Base-by-base conservation (phyloP, 1,140 invertebrate species). In the Cyphomyrmex costatus region DNA sequence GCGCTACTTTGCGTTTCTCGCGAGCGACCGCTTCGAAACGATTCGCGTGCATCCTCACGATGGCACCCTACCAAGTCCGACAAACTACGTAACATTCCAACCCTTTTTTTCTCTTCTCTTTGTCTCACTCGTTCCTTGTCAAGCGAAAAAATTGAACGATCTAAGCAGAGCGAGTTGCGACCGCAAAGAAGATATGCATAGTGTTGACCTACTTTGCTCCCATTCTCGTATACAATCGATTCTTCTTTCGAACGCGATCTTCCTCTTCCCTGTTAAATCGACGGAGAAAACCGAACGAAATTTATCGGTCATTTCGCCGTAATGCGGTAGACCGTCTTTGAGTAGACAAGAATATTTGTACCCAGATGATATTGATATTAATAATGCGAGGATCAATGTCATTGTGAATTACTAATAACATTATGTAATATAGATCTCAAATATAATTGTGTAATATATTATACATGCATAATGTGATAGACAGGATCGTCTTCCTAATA, bases 181-280 rank as follows among this genome's bases (percentile, higher is more conserved):
- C 19, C 63, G 53, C 74, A 36, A 66, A 80, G 24, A 36, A 85
- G 76, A 77, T 85, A 79, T 66, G 61, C 60, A 76, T 36, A 33
- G 19, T 12, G 12, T 10, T 63, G 76, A 79, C 76, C 61, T 30
- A 80, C 76, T 85, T 80, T n/a, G 33, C 61, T 30, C 79, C 36
- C 36, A 66, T 82, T 80, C 78, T 80, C 49, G 24, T 83, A 73
- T 83, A 83, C 79, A 73, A 83, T 83, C 79, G 79, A 83, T 83
- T 83, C 53, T 60, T 83, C 79, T 80, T 80, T 68, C 78, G 63
- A 80, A 58, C 46, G 49, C 78, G 33, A 56, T 7, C 78, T 53
- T 58, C 36, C 63, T 46, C 30, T 12, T 42, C 27, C 36, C 16
- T 36, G 49, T 73, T 82, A 27, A 27, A 73, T n/a, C 27, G 53